Base-by-base conservation (phyloP, 2,888 invertebrate species). In the Heliconius hortense region DNA sequence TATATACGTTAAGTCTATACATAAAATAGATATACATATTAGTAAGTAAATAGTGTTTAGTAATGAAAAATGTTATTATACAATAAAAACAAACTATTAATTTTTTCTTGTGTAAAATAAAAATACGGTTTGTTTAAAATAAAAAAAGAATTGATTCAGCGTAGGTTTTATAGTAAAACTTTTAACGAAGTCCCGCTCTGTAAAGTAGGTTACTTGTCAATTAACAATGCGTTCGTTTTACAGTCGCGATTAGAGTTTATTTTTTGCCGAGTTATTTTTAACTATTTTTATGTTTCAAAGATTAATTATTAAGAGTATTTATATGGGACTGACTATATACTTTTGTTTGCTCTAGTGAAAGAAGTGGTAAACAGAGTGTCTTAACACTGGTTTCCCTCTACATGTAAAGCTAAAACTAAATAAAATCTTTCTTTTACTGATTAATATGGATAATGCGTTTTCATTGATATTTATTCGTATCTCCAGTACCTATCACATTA, bases 201-300 rank as follows among this genome's bases (percentile, higher is more conserved):
- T 67, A 48, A 68, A 76, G 72, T 72, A 72, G 71, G 70, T 73
- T 70, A 62, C 64, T 73, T 70, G 63, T 69, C 69, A 66, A 64
- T 73, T 70, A 64, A 73, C 69, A 73, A 73, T 67, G 21, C 60
- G 53, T 68, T 76, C 26, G 60, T 35, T 60, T 67, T 43, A 64
- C n/a, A 66, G 66, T 56, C 69, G 35, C 53, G 56, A 56, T 56
- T 69, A 69, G 69, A 56, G n/a, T 35, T 56, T 53, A n/a, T 69
- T 69, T n/a, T 35, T 56, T 69, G 31, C 56, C 13, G 4, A 15
- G 31, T 26, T n/a, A 24, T 64, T 31, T 73, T 48, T 64, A 56
- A 56, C 35, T 21, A 53, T n/a, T 48, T 67, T 18, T 8, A 21
- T 18, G 21, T 31, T 63, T 63, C 10, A 21, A 31, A 63, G 11